Base-by-base conservation (phyloP, 2,113 vertebrate genomes). In the Dascyllus trimaculatus region DNA sequence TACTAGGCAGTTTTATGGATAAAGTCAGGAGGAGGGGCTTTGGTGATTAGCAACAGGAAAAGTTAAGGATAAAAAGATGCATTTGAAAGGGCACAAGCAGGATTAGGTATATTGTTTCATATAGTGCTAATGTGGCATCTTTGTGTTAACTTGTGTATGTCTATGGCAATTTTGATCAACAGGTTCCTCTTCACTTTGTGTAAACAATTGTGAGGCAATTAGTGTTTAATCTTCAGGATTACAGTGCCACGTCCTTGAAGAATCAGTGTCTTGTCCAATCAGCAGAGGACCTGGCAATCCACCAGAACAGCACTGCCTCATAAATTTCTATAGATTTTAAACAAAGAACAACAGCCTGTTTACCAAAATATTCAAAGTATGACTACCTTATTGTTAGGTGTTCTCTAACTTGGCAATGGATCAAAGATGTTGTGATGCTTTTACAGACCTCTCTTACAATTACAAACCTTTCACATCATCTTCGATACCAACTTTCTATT, bases 241-340 rank as follows among this genome's bases (percentile, higher is more conserved):
- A 91, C 87, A 80, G 71, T 59, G 90, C 21, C 59, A 64, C 60
- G 78, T 85, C 86, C 88, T 81, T 77, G 59, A 86, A 59, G 84
- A 87, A 87, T 93, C 91, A 93, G 66, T 89, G 91, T 92, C 91
- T 58, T 48, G 56, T 86, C 84, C 89, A 92, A 93, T 94, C 88
- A 92, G 64, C 45, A 51, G 71, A 76, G 70, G 68, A 73, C 58
- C 62, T 72, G 66, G 75, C 75, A 63, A 78, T 11, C 40, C 60
- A 38, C 78, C 83, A 83, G 53, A 61, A 87, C 85, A 85, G 49
- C 83, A 46, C 46, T 32, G 5, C 9, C 29, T 24, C 57, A 52
- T 17, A 46, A 53, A 25, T 54, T 18, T 24, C 24, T 40, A 5
- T 11, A 54, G 11, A 45, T 66, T 66, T 49, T 51, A 24, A 48